These are phyloP conservation scores for Rhynchomys soricoides DNA, from an alignment of 2,113 vertebrate genomes.

Conservation along the genomic window DNA sequence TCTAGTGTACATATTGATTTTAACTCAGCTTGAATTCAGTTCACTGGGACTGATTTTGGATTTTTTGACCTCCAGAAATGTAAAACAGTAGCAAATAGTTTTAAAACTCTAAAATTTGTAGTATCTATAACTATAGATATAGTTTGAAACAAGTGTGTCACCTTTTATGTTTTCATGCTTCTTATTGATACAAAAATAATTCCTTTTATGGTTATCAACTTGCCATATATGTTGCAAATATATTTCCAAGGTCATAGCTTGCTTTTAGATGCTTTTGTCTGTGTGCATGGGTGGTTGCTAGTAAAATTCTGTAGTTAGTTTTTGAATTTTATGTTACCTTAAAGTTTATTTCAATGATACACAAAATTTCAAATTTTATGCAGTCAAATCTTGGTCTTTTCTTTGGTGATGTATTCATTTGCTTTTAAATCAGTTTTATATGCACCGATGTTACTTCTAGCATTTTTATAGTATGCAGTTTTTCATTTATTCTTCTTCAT, in stretches of 20 bases:
- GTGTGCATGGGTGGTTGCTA: background rate
- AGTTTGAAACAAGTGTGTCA: background rate
- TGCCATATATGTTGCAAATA: slow-evolving; percentile 8
- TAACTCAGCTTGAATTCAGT: background rate
- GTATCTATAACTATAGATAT: background rate
- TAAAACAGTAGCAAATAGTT: background rate
- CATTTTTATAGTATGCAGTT: slow-evolving; percentile 70
- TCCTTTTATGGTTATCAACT: background rate
- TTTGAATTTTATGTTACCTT: slow-evolving; percentile 59
- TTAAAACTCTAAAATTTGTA: background rate
- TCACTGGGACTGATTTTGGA: background rate
- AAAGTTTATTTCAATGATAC: slow-evolving; percentile 61
- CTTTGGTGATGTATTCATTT: slow-evolving; percentile 53
- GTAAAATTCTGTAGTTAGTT: slow-evolving; percentile 51
- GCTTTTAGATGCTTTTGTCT: slow-evolving; percentile 42
- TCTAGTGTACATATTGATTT: background rate
- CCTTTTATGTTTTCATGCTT: slow-evolving; percentile 9
- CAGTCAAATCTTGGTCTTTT: slow-evolving; percentile 64
- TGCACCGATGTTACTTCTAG: slow-evolving; percentile 48
- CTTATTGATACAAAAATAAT: slow-evolving; percentile 7
- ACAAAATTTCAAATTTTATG: slow-evolving; percentile 58
- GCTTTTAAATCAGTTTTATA: slow-evolving; percentile 77
- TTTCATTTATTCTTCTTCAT: slow-evolving; percentile 76
- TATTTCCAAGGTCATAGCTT: background rate
- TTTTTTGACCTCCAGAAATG: background rate